phyloP scores from a whole-genome alignment of 2,888 invertebrate species.

The Platycheirus albimanus region DNA sequence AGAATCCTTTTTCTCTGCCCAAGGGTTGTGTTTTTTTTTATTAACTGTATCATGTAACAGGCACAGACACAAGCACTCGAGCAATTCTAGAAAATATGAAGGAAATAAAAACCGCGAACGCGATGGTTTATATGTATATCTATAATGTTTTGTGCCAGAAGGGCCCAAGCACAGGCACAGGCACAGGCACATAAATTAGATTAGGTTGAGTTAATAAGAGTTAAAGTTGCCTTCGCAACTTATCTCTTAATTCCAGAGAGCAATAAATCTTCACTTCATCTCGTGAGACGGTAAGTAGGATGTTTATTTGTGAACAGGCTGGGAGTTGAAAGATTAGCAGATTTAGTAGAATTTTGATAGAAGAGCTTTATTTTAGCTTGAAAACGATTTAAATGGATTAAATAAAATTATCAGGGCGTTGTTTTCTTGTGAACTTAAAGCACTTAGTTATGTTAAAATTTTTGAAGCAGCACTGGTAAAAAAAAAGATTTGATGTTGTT shows the following conservation, averaged over 20 bases:
- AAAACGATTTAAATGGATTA: neutral
- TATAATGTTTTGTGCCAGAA: neutral
- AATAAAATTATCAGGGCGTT: too few relatives aligned
- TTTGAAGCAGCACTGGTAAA: too few relatives aligned
- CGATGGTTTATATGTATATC: neutral
- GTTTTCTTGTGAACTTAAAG: too few relatives aligned
- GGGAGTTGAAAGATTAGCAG: neutral
- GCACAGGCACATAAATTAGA: conserved; percentile 39
- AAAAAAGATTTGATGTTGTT: too few relatives aligned
- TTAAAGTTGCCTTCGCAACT: conserved; percentile 19
- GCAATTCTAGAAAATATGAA: conserved; percentile 13
- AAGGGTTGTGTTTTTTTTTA: neutral
- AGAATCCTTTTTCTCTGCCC: neutral
- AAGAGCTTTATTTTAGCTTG: neutral
- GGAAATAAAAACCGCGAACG: neutral
- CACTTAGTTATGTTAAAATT: too few relatives aligned
- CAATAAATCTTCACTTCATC: conserved; percentile 10
- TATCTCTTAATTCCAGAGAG: conserved; percentile 16
- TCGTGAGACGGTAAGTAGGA: conserved; percentile 10
- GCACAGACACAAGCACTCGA: neutral
- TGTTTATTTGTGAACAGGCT: conserved; percentile 10
- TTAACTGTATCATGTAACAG: conserved; percentile 7
- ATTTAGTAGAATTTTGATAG: neutral
- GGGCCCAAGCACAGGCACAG: too few relatives aligned
- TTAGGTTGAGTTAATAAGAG: conserved; percentile 14